phyloP scores from a whole-genome alignment of 1,140 invertebrate species.

The Rhopalosiphum maidis region DNA sequence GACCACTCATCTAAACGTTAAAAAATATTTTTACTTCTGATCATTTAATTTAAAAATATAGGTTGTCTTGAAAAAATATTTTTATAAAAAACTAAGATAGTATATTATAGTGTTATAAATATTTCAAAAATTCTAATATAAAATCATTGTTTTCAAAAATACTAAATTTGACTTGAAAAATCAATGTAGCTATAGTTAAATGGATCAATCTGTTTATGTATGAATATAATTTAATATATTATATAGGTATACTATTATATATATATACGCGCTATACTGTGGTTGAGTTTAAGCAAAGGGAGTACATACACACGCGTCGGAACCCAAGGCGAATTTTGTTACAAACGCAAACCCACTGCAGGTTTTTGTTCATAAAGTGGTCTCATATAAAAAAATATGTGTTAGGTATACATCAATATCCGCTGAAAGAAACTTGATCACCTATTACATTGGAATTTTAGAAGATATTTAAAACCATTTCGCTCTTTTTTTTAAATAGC shows the following conservation, averaged over 20 bases:
- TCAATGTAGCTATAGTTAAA: not conserved
- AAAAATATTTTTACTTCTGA: too few relatives aligned
- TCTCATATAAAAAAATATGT: not conserved
- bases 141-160: too few relatives aligned
- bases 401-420: slow-evolving; percentile 4
- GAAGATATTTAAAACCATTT: slow-evolving; percentile 9
- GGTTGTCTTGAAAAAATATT: not conserved
- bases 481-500: not conserved
- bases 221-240: not conserved
- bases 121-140: too few relatives aligned
- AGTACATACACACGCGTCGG: not conserved
- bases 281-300: too few relatives aligned
- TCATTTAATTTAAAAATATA: too few relatives aligned
- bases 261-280: not conserved
- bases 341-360: not conserved
- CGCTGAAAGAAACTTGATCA: not conserved
- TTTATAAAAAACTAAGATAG: not conserved
- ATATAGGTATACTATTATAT: not conserved
- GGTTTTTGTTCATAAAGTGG: slow-evolving; percentile 9
- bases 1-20: too few relatives aligned
- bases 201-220: not conserved
- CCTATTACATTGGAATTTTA: not conserved
- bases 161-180: not conserved
- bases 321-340: not conserved
- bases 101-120: too few relatives aligned